Percentiles rank a stretch among this genome's conserved stretches.
Conservation (phyloP, 2,888 invertebrate genomes). For the Andrena fulva region DNA sequence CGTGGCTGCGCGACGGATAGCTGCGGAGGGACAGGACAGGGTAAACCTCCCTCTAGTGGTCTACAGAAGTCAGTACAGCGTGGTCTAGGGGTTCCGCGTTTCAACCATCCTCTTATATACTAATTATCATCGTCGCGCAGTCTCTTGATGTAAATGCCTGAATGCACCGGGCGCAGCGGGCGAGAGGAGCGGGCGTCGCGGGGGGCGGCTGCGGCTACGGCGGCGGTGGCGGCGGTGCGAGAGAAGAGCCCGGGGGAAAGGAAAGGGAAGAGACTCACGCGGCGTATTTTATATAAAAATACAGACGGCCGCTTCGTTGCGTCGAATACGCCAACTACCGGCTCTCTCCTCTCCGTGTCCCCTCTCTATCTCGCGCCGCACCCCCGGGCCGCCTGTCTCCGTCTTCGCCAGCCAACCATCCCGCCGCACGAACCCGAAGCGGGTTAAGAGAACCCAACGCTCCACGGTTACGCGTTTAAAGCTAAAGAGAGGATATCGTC, state of each 20-base stretch:
- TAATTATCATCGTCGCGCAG: slow-evolving; percentile 83
- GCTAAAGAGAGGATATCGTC: slow-evolving; percentile 76
- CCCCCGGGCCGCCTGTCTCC: slow-evolving; percentile 20
- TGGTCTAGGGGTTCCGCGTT: slow-evolving; percentile 80
- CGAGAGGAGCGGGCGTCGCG: slow-evolving; percentile 52
- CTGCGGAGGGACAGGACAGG: slow-evolving; percentile 68
- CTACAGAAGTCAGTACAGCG: slow-evolving; percentile 82
- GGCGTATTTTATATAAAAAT: slow-evolving; percentile 70
- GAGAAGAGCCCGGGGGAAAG: slow-evolving; percentile 37
- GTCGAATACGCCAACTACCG: slow-evolving; percentile 71
- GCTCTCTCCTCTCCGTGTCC: slow-evolving; percentile 10
- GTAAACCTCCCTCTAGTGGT: slow-evolving; percentile 77
- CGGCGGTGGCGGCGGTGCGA: slow-evolving; percentile 40
- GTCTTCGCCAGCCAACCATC: slow-evolving; percentile 35
- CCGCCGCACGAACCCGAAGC: slow-evolving; percentile 68
- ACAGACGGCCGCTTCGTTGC: slow-evolving; percentile 76
- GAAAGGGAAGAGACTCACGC: slow-evolving; percentile 54
- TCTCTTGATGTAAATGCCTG: slow-evolving; percentile 82
- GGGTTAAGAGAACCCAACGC: slow-evolving; percentile 77
- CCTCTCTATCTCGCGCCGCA: not conserved
- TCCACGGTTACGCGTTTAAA: slow-evolving; percentile 75
- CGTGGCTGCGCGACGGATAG: slow-evolving; percentile 65
- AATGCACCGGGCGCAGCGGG: slow-evolving; percentile 73
- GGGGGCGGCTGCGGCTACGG: slow-evolving; percentile 38
- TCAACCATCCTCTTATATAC: slow-evolving; percentile 80